Percentiles rank a stretch among this genome's conserved stretches.
These are phyloP conservation scores for Sebastes iracundus DNA, from an alignment of 2,797 vertebrate genomes.

Conservation along the genomic window DNA sequence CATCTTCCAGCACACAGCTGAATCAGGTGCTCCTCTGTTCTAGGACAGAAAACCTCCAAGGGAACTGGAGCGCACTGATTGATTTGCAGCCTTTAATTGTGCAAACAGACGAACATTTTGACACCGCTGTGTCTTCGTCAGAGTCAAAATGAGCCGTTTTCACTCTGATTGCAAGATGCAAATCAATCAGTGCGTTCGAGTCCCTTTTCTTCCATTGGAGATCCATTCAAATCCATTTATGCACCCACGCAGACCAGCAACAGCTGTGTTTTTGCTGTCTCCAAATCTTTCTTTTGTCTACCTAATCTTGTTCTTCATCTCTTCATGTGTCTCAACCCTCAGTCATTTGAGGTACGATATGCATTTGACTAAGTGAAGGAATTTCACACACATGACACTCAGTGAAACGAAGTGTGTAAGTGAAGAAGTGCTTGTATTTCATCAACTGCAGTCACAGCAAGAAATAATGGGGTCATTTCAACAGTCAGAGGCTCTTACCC, in stretches of 20 bases:
- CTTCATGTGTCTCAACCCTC: neutral
- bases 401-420: neutral
- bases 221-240: slow-evolving; percentile 17
- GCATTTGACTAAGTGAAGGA: neutral
- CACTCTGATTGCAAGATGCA: neutral
- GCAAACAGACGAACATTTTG: neutral
- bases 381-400: neutral
- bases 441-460: neutral
- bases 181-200: neutral
- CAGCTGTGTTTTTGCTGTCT: neutral
- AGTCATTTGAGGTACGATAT: neutral
- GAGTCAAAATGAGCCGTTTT: neutral
- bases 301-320: neutral
- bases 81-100: neutral
- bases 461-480: neutral
- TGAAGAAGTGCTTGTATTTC: neutral
- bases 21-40: neutral
- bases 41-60: neutral
- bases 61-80: neutral
- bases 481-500: neutral
- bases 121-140: neutral
- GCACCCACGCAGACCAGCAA: neutral
- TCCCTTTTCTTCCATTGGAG: neutral
- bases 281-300: neutral
- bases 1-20: neutral